Evolutionary conservation across 2,888 invertebrate species (phyloP).

Genomic region (Drosophila macrospina): DNA sequence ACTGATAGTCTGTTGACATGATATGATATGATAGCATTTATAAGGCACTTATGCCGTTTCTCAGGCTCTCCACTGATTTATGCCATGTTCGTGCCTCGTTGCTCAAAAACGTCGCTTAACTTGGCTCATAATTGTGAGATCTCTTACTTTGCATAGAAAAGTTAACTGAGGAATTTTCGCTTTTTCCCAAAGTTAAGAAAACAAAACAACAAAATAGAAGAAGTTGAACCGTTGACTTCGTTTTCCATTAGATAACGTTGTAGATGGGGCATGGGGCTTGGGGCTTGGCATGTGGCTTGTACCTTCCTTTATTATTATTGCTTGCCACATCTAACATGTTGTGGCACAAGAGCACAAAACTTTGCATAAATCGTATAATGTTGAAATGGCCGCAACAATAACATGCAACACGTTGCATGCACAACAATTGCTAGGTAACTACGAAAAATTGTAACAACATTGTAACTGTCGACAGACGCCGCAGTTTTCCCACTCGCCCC

Average conservation of each 20-base stretch:
- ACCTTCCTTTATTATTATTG: constrained; percentile 32
- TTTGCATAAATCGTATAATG: constrained; percentile 77
- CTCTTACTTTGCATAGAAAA: constrained; percentile 55
- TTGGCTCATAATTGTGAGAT: constrained; percentile 61
- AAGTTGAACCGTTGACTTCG: constrained; percentile 54
- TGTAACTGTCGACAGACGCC: constrained; percentile 64
- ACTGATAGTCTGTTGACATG: constrained; percentile 37
- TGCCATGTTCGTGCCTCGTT: constrained; percentile 27
- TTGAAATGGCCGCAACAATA: constrained; percentile 46
- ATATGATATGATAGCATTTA: constrained; percentile 30
- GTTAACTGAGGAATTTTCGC: constrained; percentile 61
- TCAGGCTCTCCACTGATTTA: constrained; percentile 32
- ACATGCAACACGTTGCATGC: constrained; percentile 79
- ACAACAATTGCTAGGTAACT: constrained; percentile 50
- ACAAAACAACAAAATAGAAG: neutral
- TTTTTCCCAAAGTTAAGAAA: constrained; percentile 53
- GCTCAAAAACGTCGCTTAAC: constrained; percentile 46
- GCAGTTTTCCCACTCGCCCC: constrained; percentile 36
- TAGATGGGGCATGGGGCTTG: too few relatives aligned
- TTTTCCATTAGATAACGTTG: constrained; percentile 20
- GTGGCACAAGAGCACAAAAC: constrained; percentile 49
- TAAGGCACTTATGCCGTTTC: constrained; percentile 22
- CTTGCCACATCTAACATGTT: constrained; percentile 72
- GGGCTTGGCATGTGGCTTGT: constrained; percentile 18
- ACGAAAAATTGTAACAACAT: constrained; percentile 66